These are phyloP conservation scores for Eubasilissa splendida DNA, from an alignment of 2,888 invertebrate genomes.

Conservation along the genomic window DNA sequence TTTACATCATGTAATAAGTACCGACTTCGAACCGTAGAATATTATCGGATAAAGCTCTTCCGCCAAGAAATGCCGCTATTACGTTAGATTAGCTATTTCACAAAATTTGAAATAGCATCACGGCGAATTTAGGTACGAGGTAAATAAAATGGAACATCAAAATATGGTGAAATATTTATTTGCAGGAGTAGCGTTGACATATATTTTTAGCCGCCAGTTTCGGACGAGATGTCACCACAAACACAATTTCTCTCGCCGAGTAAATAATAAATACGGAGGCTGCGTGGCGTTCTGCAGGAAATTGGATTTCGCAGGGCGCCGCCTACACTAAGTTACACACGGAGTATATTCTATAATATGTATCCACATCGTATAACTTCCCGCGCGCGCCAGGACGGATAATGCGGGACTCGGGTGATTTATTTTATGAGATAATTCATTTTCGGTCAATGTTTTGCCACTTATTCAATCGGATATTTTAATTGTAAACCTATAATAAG, in stretches of 20 bases:
- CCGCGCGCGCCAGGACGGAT: background rate
- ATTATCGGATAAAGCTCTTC: no score
- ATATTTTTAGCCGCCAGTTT: constrained; percentile 38
- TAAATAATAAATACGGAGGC: constrained; percentile 56
- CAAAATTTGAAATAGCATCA: background rate
- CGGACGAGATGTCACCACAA: constrained; percentile 53
- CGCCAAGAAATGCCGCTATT: no score
- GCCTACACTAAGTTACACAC: constrained; percentile 23
- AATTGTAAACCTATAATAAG: constrained; percentile 35
- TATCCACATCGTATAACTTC: background rate
- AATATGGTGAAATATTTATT: background rate
- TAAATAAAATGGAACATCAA: no score
- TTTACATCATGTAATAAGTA: no score
- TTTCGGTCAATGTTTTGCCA: constrained; percentile 39
- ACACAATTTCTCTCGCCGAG: constrained; percentile 52
- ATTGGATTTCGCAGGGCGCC: constrained; percentile 54
- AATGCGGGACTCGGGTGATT: constrained; percentile 28
- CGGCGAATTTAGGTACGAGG: no score
- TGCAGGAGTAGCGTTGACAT: background rate
- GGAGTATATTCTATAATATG: background rate
- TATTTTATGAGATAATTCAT: constrained; percentile 43
- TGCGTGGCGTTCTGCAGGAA: constrained; percentile 51
- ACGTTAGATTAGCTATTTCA: background rate
- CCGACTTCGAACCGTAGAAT: no score
- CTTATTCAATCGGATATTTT: constrained; percentile 49